These are phyloP conservation scores for Caenorhabditis virilis DNA, from an alignment of 2,888 invertebrate species.

Conservation along the genomic window DNA sequence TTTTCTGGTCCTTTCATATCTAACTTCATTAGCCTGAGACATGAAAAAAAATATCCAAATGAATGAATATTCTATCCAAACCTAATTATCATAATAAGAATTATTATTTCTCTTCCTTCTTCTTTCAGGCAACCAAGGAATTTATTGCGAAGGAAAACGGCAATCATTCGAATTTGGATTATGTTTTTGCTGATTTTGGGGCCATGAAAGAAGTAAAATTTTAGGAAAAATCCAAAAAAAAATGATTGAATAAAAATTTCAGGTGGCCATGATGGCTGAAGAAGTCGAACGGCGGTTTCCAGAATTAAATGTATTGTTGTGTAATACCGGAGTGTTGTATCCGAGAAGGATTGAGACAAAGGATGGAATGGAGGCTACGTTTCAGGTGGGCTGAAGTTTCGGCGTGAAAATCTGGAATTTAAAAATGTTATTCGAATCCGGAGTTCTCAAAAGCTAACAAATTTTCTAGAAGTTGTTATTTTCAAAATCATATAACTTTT, in stretches of 20 bases:
- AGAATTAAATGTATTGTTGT: conserved; percentile 59
- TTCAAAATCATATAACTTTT: too few relatives aligned
- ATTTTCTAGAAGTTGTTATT: too few relatives aligned
- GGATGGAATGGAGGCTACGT: conserved; percentile 63
- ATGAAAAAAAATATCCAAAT: not conserved
- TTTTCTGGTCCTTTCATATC: too few relatives aligned
- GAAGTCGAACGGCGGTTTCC: conserved; percentile 62
- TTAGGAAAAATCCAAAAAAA: not conserved
- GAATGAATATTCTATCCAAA: not conserved
- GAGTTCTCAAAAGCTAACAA: too few relatives aligned
- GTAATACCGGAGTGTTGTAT: conserved; percentile 64
- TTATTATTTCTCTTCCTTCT: not conserved
- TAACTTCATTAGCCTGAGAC: not conserved
- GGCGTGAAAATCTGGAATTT: too few relatives aligned
- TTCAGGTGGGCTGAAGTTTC: too few relatives aligned
- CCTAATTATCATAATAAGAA: not conserved
- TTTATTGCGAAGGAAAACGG: conserved; percentile 47
- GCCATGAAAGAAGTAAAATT: conserved; percentile 53
- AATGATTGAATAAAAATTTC: conserved; percentile 3
- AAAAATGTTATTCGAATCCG: too few relatives aligned
- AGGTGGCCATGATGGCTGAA: conserved; percentile 61
- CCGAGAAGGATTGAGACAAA: conserved; percentile 53
- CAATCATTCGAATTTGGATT: conserved; percentile 55
- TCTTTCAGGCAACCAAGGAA: conserved; percentile 41
- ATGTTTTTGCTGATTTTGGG: conserved; percentile 59